A percentile compares a stretch with the other conserved stretches of the same genome.
Conservation (phyloP, 2,888 invertebrate genomes). For the Clistopyga incitator region DNA sequence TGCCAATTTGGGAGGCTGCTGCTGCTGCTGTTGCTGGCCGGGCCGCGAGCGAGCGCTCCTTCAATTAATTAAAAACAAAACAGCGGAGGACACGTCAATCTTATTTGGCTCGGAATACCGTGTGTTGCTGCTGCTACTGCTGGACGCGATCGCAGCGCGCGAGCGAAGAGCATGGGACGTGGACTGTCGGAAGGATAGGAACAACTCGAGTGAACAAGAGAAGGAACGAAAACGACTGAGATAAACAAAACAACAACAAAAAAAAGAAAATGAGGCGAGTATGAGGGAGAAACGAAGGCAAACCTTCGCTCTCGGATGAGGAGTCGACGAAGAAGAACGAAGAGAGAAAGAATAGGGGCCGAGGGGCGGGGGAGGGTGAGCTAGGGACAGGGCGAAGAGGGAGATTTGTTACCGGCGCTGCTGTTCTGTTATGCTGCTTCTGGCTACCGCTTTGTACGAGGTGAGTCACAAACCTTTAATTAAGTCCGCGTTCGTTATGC, state of each 20-base stretch:
- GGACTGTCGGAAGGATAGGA: conserved; percentile 17
- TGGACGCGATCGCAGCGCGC: conserved; percentile 43
- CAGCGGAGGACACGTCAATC: conserved; percentile 81
- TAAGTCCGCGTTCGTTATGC: conserved; percentile 78
- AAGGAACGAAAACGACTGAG: conserved; percentile 25
- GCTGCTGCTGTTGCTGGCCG: conserved; percentile 44
- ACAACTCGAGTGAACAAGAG: conserved; percentile 36
- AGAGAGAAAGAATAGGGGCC: conserved; percentile 55
- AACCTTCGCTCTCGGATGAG: conserved; percentile 50
- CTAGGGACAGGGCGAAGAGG: conserved; percentile 66
- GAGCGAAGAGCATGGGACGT: conserved; percentile 11
- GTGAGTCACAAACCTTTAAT: conserved; percentile 79
- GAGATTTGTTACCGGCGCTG: conserved; percentile 76
- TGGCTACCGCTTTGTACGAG: conserved; percentile 61
- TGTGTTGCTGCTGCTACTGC: conserved; percentile 44
- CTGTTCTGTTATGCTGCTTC: conserved; percentile 47
- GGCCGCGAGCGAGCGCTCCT: conserved; percentile 71
- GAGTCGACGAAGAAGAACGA: conserved; percentile 39
- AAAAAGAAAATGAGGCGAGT: conserved; percentile 39
- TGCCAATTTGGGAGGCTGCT: conserved; percentile 79
- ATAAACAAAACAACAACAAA: conserved; percentile 14
- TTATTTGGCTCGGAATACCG: conserved; percentile 77
- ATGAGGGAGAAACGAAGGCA: conserved; percentile 54
- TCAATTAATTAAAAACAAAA: conserved; percentile 82
- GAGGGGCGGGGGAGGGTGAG: conserved; percentile 52